Base-by-base conservation (phyloP, 2,113 vertebrate species). In the Mormoops blainvillei region DNA sequence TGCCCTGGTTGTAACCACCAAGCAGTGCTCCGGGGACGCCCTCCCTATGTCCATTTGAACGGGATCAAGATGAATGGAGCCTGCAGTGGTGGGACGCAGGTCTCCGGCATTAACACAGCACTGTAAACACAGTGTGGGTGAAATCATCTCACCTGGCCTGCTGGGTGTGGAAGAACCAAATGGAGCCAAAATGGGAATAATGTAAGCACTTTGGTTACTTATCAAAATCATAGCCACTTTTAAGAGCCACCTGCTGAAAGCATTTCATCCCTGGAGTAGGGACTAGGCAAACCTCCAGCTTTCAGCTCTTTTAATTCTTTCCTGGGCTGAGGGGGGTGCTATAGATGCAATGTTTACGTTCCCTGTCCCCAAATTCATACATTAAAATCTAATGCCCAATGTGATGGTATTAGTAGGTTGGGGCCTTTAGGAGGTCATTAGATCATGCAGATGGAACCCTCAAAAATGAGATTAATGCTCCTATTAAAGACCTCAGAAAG, bases 181-280 rank as follows among this genome's bases (percentile, higher is more conserved):
- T 16, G 33, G 76, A 76, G 74, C 61, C 76, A 38, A 87, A 80
- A 56, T 19, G 80, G 74, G 93, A 86, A 43, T 41, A 45, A 91
- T 3, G 58, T 45, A 70, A 74, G 70, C 52, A 74, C 20, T 84
- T 86, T 82, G 26, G 41, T 52, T 74, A 14, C 56, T 77, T 77
- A 56, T 52, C 91, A 83, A 77, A 86, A 68, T 81, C 61, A 77
- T 0, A 12, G 83, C 14, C 45, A 41, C 33, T 91, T 77, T 70
- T 61, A 73, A 93, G 92, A 90, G 86, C 31, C 58, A n/a, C 50
- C 26, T 86, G 16, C 24, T 61, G 54, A 92, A 83, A 95, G 58
- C 52, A 48, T 81, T 41, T 80, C 76, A 92, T n/a, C 41, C 18
- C 41, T 84, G 50, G 76, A 67, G 20, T 16, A 58, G n/a, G 28